A percentile compares a stretch with the other conserved stretches of the same genome.
Conservation (phyloP, 2,888 invertebrate genomes). For the Galeopsomyia nigrocyanea region DNA sequence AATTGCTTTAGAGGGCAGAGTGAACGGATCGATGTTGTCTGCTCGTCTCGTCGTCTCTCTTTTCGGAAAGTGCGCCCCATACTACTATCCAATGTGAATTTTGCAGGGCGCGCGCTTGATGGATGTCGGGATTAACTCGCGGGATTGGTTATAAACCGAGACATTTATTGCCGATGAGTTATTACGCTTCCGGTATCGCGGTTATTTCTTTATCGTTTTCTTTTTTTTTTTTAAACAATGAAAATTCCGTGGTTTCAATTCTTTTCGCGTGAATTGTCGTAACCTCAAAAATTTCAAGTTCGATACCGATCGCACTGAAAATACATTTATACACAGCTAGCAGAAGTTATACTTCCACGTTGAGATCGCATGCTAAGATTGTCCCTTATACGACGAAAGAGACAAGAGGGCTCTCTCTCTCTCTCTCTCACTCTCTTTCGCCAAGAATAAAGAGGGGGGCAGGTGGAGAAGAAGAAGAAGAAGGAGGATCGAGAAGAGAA, state of each 20-base stretch:
- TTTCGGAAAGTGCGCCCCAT: neutral
- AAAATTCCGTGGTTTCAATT: too few species aligned
- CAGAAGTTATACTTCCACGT: too few species aligned
- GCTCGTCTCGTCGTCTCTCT: neutral
- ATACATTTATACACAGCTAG: too few species aligned
- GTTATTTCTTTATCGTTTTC: too few species aligned
- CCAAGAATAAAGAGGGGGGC: neutral
- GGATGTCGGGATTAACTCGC: slow-evolving; percentile 14
- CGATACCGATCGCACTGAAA: too few species aligned
- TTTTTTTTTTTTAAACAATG: too few species aligned
- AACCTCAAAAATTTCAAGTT: too few species aligned
- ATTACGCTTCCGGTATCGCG: neutral
- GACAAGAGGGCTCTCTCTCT: too few species aligned
- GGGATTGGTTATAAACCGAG: neutral
- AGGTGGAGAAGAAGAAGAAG: slow-evolving; percentile 15
- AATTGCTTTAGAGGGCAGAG: slow-evolving; percentile 31
- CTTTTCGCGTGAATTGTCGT: too few species aligned
- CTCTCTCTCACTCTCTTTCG: too few species aligned
- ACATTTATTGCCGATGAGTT: slow-evolving; percentile 2
- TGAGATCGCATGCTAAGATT: too few species aligned
- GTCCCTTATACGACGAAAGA: neutral
- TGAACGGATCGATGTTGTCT: slow-evolving; percentile 35
- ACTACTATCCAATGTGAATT: slow-evolving; percentile 23
- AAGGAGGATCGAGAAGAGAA: slow-evolving; percentile 13
- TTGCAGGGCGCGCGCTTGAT: slow-evolving; percentile 22